A percentile compares a stretch with the other conserved stretches of the same genome.
phyloP scores from a whole-genome alignment of 2,113 vertebrate species.

The Plestiodon gilberti region DNA sequence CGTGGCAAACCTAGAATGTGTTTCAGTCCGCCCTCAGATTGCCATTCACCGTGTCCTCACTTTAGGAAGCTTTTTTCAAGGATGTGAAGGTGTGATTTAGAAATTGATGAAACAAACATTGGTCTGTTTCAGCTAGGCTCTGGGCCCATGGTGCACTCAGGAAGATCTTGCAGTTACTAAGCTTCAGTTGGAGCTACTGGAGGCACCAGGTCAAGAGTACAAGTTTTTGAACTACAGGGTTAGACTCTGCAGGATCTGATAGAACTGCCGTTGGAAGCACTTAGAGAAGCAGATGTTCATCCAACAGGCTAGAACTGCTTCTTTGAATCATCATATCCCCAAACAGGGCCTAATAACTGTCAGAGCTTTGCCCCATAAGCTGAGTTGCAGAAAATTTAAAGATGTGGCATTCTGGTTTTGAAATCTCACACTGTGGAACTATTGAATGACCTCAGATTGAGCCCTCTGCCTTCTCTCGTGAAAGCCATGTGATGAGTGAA shows the following conservation, averaged over 20 bases:
- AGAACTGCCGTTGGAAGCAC: background rate
- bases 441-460: background rate
- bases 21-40: background rate
- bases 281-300: background rate
- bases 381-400: background rate
- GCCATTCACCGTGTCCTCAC: background rate
- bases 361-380: background rate
- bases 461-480: background rate
- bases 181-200: background rate
- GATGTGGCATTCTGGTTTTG: background rate
- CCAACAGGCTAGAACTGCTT: background rate
- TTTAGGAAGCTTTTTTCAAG: background rate
- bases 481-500: background rate
- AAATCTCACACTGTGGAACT: background rate
- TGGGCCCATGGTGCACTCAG: background rate
- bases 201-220: background rate
- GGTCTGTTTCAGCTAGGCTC: background rate
- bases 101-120: background rate
- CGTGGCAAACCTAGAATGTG: background rate
- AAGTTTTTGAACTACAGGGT: background rate
- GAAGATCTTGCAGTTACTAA: background rate
- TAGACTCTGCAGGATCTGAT: background rate
- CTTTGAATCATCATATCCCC: background rate
- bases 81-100: background rate
- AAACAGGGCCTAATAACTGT: background rate